Conservation (phyloP, 2,888 invertebrate genomes). For the Hirtodrosophila histrioides region DNA sequence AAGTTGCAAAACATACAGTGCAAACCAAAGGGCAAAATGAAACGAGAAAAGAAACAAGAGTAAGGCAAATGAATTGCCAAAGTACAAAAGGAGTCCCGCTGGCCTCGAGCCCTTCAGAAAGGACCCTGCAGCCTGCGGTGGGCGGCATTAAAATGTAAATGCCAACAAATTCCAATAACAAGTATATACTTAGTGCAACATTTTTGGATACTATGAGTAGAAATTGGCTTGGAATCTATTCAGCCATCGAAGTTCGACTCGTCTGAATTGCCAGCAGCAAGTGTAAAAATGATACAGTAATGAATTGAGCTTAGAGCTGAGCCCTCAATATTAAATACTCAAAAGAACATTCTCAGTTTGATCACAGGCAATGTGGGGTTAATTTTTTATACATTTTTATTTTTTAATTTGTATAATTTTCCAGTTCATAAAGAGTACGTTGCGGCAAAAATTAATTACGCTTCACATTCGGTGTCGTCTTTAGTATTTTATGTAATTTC, state of each 20-base stretch:
- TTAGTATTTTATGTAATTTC: no score
- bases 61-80: slow-evolving; percentile 63
- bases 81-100: slow-evolving; percentile 57
- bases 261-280: slow-evolving; percentile 28
- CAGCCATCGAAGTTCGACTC: background rate
- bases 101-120: slow-evolving; percentile 14
- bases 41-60: slow-evolving; percentile 30
- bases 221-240: slow-evolving; percentile 4
- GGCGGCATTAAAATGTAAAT: slow-evolving; percentile 68
- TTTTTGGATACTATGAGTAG: slow-evolving; percentile 30
- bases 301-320: slow-evolving; percentile 12
- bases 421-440: no score
- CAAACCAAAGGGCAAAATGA: slow-evolving; percentile 15
- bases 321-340: slow-evolving; percentile 7
- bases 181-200: slow-evolving; percentile 57
- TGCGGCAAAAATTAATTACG: slow-evolving; percentile 13
- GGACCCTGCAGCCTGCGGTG: slow-evolving; percentile 31
- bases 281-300: slow-evolving; percentile 17
- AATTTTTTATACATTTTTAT: slow-evolving; percentile 11
- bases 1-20: slow-evolving; percentile 42
- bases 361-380: background rate
- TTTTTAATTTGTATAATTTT: no score
- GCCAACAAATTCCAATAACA: slow-evolving; percentile 65
- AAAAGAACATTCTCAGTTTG: slow-evolving; percentile 8
- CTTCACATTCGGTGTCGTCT: no score